Evolutionary conservation across 2,113 vertebrate species (phyloP).

Genomic region (Clinocottus analis): DNA sequence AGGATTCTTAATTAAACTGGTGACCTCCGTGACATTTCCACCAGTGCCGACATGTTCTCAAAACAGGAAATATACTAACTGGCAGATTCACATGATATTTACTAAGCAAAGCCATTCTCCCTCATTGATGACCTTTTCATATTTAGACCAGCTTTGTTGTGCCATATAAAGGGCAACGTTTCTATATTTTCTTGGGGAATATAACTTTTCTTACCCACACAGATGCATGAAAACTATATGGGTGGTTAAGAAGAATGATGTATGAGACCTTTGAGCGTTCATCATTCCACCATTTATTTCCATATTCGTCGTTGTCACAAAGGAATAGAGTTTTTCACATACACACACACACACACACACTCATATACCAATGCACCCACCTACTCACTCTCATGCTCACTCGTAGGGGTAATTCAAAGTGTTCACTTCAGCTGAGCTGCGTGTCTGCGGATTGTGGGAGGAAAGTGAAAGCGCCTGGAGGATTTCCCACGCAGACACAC

Average conservation of each 20-base stretch:
- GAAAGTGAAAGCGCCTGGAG: conserved; percentile 51
- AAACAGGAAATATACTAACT: background rate
- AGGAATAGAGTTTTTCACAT: conserved; percentile 9
- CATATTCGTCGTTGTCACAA: background rate
- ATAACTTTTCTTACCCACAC: background rate
- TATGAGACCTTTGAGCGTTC: background rate
- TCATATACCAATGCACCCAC: conserved; percentile 17
- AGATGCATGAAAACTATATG: background rate
- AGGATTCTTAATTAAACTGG: background rate
- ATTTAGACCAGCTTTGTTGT: background rate
- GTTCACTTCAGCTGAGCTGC: conserved; percentile 46
- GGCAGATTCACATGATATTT: background rate
- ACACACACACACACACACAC: conserved; percentile 23
- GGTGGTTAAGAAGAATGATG: background rate
- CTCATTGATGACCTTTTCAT: background rate
- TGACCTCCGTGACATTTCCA: background rate
- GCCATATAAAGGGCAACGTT: background rate
- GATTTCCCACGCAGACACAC: conserved; percentile 49
- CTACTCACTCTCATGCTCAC: conserved; percentile 28
- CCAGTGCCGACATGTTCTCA: background rate
- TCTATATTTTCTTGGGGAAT: background rate
- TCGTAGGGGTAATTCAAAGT: conserved; percentile 47
- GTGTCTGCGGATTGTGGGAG: conserved; percentile 57
- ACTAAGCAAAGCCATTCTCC: background rate
- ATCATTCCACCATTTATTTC: background rate